Evolutionary conservation across 2,888 invertebrate species (phyloP).

Genomic region (Tiliacea citrago): DNA sequence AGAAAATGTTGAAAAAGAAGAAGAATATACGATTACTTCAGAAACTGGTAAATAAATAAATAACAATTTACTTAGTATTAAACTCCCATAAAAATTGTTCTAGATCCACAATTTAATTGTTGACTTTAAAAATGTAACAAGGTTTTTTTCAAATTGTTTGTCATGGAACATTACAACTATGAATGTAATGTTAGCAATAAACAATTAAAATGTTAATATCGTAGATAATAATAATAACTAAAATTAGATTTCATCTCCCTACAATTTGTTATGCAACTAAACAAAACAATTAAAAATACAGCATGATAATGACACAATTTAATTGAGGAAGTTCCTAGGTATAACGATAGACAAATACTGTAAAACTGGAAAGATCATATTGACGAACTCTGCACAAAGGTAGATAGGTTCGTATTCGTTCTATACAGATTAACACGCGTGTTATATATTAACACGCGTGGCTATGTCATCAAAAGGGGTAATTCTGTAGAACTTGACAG

Average conservation of each 20-base stretch:
- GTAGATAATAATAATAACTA: background rate
- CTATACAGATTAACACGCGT: no score
- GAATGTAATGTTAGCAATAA: no score
- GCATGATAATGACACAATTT: no score
- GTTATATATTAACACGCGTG: no score
- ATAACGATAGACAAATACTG: no score
- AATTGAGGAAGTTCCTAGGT: no score
- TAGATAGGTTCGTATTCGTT: no score
- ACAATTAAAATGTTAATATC: background rate
- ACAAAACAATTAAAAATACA: background rate
- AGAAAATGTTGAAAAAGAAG: background rate
- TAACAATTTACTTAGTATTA: background rate
- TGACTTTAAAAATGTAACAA: slow-evolving; percentile 1
- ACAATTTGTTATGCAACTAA: background rate
- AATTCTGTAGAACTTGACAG: no score
- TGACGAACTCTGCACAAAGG: no score
- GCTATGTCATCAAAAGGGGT: no score
- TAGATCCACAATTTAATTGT: background rate
- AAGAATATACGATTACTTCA: background rate
- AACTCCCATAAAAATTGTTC: no score
- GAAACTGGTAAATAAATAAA: slow-evolving; percentile 32
- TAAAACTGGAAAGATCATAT: no score
- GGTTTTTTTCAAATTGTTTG: background rate
- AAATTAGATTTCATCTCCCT: background rate
- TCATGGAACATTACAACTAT: background rate